Evolutionary conservation across 2,797 vertebrate species (phyloP), one percentile per base, ranked within the genome.

Genomic region (Sebastes steindachneri): DNA sequence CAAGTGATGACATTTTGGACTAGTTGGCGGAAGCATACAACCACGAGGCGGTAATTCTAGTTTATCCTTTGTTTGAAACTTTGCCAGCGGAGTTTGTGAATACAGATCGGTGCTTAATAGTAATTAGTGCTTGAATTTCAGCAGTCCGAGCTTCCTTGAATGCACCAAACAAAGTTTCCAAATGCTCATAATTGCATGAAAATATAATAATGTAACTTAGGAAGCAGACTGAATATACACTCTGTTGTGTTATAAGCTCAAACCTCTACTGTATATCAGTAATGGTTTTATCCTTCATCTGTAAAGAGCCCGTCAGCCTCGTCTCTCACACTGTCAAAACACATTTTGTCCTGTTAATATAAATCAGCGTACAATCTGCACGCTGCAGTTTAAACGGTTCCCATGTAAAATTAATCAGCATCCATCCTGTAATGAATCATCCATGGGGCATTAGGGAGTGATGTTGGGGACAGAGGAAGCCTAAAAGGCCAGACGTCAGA

Each of bases 381-480:
- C 53, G 75, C 88, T 81, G 71, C 77, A 71, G 76, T 82, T 83
- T 31, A 73, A 79, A 59, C 35, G 23, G 53, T 70, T 84, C 35
- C 37, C 76, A 89, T 93, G 85, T 89, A 86, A 91, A 92, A 93
- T 90, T 79, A 86, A 93, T 91, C 55, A 83, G 69, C 86, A 75
- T 81, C 83, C 78, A 7, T 60, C 73, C 75, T 77, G 79, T 94
- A 89, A 93, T 93, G 90, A 93, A 86, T 77, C 81, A 79, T 72
- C 73, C 31, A 73, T 58, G 63, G 9, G 73, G 74, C 87, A 78
- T 82, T 14, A 60, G 76, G 86, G 74, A 80, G 80, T 77, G 83
- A 60, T 88, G 84, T 76, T 84, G 57, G 67, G 86, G 89, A 92
- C 88, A 85, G 86, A 86, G 84, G 82, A 89, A 89, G 86, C 82